Evolutionary conservation across 2,113 vertebrate genomes (phyloP), one percentile per base, ranked within the genome.

Genomic region (Oreochromis niloticus): DNA sequence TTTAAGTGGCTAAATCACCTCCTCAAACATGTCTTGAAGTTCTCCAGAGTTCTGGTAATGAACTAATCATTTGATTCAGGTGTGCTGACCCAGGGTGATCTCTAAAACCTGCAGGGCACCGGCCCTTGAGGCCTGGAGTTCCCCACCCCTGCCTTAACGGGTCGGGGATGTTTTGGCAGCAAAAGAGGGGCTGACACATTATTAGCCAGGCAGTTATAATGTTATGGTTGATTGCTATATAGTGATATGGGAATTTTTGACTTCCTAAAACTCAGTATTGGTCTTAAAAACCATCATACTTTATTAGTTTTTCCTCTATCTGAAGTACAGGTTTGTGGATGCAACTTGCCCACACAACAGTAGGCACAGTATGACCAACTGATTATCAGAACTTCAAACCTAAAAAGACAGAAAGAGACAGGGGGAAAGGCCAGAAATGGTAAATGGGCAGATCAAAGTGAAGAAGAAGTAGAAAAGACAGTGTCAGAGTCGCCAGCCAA

Each of bases 401-500:
- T 82, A 75, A 79, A 57, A 22, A 30, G 56, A 50, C 59, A 36
- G 55, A 68, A 59, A 85, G 36, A 61, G 61, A 32, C 22, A 63
- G 5, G 16, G 63, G 14, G 30, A 41, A 78, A 32, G 46, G 27
- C 36, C 36, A 61, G 43, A 66, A 85, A 54, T 9, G 11, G 19
- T 16, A 83, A n/a, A 73, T 14, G 41, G 55, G 54, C 30, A 48
- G 88, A 93, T 92, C 43, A 90, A 91, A 94, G 88, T 17, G 14
- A 8, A 87, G 46, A 39, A 52, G 41, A 81, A 79, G 34, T 17
- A 46, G 48, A 30, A 52, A 57, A 80, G 85, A 73, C 50, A 14
- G 61, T 27, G 52, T 87, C 41, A 46, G 79, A 80, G 52, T 83
- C 50, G 8, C 1, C 61, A 85, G 84, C 89, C 87, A 92, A 89